Evolutionary conservation across 1,140 invertebrate species (phyloP), one percentile per base, ranked within the genome.

Genomic region (Aphelenchoides avenae): DNA sequence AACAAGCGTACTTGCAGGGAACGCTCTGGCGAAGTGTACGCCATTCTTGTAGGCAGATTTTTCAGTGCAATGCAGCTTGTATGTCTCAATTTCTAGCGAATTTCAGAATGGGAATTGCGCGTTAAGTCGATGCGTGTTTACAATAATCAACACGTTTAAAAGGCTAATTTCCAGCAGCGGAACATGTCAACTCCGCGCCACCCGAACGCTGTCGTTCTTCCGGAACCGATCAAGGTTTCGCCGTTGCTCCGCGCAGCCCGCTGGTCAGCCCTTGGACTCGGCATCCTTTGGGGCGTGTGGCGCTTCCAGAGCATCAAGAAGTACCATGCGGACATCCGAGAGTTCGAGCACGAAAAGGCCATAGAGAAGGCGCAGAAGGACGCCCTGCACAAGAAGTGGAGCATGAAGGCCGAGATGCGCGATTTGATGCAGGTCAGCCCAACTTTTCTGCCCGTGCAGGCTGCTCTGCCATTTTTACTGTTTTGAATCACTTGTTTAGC

Each of bases 291-390:
- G 27, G 66, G 66, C 15, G 24, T 20, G 7, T 24, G 20, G 13
- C 31, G 24, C 6, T 24, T 55, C 15, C 18, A 57, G 27, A 56
- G 70, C 29, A 68, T 74, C 40, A 44, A 57, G 22, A 61, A 72
- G 42, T 70, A 72, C 47, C 71, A 72, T 42, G 71, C 70, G 33
- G 70, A 72, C 36, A 74, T 72, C 41, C 52, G 70, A 36, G 67
- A 75, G 24, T 72, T 61, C 58, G 63, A 72, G 41, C 68, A 72
- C 49, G 72, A 74, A 53, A 70, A 71, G 66, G 68, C 62, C 29
- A 59, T 75, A 15, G 67, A 52, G 41, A 49, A 51, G n/a, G 61
- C 61, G 27, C 52, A 57, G 33, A 72, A 72, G 40, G 62, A 47
- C 11, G 51, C 60, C 53, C 70, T 62, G 47, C 54, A 71, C 61